These are phyloP conservation scores for Aythya baeri DNA, from an alignment of 2,113 vertebrate species.

Conservation along the genomic window DNA sequence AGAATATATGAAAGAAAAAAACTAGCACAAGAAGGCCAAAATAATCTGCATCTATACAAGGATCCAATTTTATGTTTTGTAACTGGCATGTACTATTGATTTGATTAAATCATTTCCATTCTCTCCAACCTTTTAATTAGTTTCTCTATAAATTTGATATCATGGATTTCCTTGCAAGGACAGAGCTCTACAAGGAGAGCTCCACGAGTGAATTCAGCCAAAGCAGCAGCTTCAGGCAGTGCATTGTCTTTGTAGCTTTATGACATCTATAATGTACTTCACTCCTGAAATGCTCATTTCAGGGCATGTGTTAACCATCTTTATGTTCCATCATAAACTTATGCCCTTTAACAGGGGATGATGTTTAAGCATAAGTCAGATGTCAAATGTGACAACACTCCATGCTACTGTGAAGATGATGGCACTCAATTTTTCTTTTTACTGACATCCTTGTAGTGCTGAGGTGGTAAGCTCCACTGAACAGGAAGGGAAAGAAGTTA, in stretches of 20 bases:
- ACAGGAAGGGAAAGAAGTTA: not conserved
- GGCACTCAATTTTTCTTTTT: not conserved
- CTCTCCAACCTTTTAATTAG: not conserved
- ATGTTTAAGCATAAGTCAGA: constrained; percentile 12
- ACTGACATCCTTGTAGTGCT: not conserved
- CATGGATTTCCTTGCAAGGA: not conserved
- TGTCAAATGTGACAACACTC: constrained; percentile 11
- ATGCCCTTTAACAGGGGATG: not conserved
- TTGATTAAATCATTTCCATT: not conserved
- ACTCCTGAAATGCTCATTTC: not conserved
- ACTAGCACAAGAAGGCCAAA: not conserved
- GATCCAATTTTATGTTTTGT: not conserved
- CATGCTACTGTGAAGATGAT: not conserved
- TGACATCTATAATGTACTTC: not conserved
- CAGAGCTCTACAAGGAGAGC: not conserved
- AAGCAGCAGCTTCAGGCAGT: not conserved
- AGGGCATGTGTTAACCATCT: not conserved
- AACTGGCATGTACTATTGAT: not conserved
- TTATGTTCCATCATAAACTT: constrained; percentile 38
- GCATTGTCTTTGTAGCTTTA: not conserved
- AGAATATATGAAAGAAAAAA: not conserved
- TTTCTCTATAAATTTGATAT: not conserved
- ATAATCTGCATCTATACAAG: not conserved
- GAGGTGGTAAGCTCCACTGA: not conserved
- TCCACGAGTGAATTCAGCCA: not conserved